A percentile compares a stretch with the other conserved stretches of the same genome.
phyloP scores from a whole-genome alignment of 1,140 invertebrate genomes.

The Neotoxoptera formosana region DNA sequence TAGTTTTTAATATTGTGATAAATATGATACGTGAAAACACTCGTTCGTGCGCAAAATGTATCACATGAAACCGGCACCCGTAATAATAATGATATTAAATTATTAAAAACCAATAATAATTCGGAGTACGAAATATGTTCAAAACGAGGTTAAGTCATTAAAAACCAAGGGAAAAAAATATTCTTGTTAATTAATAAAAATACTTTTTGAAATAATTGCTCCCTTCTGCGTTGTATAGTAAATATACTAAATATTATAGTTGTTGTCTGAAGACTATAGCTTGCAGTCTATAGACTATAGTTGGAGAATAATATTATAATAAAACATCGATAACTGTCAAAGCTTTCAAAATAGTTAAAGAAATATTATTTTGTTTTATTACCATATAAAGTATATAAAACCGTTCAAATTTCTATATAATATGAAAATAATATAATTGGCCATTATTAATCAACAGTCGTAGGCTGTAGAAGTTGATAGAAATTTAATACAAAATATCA shows the following conservation, averaged over 20 bases:
- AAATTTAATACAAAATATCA: too few relatives aligned
- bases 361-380: not conserved
- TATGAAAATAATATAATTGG: too few relatives aligned
- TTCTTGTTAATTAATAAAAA: not conserved
- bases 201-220: not conserved
- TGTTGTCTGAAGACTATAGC: not conserved
- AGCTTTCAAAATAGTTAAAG: not conserved
- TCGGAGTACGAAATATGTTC: not conserved
- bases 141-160: not conserved
- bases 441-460: too few relatives aligned
- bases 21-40: not conserved
- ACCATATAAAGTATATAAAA: too few relatives aligned
- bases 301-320: not conserved
- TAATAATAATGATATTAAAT: slow-evolving; percentile 7
- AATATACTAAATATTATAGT: not conserved
- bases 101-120: not conserved
- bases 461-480: too few relatives aligned
- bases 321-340: not conserved
- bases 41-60: slow-evolving; percentile 10
- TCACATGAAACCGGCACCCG: not conserved
- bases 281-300: not conserved
- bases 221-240: not conserved
- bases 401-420: too few relatives aligned
- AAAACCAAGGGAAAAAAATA: not conserved
- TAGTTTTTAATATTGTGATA: not conserved